phyloP scores from a whole-genome alignment of 2,113 vertebrate species.

The Syngnathus scovelli region DNA sequence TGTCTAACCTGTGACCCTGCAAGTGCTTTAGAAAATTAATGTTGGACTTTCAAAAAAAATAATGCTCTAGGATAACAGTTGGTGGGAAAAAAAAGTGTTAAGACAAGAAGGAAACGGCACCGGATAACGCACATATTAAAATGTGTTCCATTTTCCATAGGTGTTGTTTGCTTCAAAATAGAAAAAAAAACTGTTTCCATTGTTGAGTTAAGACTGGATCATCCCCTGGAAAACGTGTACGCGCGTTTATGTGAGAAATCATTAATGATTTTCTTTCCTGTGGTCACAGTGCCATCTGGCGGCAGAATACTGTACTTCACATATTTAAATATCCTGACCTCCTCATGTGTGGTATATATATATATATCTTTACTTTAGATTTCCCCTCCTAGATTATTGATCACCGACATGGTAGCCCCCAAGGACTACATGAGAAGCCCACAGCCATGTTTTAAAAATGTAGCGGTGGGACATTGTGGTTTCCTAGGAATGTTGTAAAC shows the following conservation, averaged over 20 bases:
- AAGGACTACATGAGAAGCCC: too few relatives aligned
- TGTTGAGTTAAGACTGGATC: slow-evolving; percentile 59
- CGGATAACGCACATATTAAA: slow-evolving; percentile 22
- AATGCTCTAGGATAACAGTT: neutral
- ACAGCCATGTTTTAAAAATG: too few relatives aligned
- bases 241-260: neutral
- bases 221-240: slow-evolving; percentile 54
- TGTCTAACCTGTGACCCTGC: neutral
- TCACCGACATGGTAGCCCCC: too few relatives aligned
- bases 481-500: too few relatives aligned
- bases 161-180: slow-evolving; percentile 47
- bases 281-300: slow-evolving; percentile 67
- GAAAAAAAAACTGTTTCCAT: slow-evolving; percentile 41
- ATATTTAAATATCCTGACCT: neutral
- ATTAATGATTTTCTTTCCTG: slow-evolving; percentile 12
- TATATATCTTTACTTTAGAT: neutral
- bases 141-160: slow-evolving; percentile 35
- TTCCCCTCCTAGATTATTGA: too few relatives aligned
- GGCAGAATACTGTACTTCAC: slow-evolving; percentile 7
- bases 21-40: neutral
- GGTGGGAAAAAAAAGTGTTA: slow-evolving; percentile 22
- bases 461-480: too few relatives aligned
- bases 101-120: neutral
- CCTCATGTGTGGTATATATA: neutral
- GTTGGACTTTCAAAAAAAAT: neutral